Percentiles rank a stretch among this genome's conserved stretches.
Evolutionary conservation across 2,888 invertebrate species (phyloP).

Genomic region (Apoderus coryli): DNA sequence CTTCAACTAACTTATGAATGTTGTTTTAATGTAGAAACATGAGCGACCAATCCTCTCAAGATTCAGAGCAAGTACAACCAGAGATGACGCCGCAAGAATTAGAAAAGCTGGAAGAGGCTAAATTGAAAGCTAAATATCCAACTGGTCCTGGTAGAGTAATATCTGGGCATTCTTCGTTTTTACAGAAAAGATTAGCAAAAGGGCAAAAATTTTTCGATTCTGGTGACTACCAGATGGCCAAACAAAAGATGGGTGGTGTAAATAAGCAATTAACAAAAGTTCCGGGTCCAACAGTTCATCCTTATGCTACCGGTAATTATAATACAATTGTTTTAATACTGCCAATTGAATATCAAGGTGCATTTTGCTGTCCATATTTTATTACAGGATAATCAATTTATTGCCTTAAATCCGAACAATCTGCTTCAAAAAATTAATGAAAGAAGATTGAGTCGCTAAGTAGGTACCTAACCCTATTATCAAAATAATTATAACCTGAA

Average conservation of each 20-base stretch:
- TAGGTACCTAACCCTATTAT: too few relatives aligned
- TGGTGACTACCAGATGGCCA: constrained; percentile 99
- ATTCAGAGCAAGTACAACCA: constrained; percentile 10
- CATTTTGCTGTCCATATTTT: too few relatives aligned
- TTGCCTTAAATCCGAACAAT: too few relatives aligned
- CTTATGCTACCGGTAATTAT: constrained; percentile 53
- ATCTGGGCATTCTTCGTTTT: constrained; percentile 77
- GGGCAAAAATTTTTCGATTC: constrained; percentile 99
- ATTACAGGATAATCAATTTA: too few relatives aligned
- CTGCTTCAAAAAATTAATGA: too few relatives aligned
- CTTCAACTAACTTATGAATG: too few relatives aligned
- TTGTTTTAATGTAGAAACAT: constrained; percentile 10
- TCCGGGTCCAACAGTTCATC: constrained; percentile 29
- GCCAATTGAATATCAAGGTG: too few relatives aligned
- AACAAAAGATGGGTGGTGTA: constrained; percentile 67
- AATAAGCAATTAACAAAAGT: constrained; percentile 42
- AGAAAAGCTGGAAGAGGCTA: constrained; percentile 84
- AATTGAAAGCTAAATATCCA: constrained; percentile 79
- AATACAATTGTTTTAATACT: too few relatives aligned
- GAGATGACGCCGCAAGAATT: constrained; percentile 49
- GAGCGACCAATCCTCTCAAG: constrained; percentile 17
- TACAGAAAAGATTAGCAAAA: constrained; percentile 88
- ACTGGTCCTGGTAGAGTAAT: constrained; percentile 31
- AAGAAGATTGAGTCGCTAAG: too few relatives aligned
- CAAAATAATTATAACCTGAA: too few relatives aligned